Evolutionary conservation across 2,888 invertebrate genomes (phyloP).

Genomic region (Macrosoma leucophasiata): DNA sequence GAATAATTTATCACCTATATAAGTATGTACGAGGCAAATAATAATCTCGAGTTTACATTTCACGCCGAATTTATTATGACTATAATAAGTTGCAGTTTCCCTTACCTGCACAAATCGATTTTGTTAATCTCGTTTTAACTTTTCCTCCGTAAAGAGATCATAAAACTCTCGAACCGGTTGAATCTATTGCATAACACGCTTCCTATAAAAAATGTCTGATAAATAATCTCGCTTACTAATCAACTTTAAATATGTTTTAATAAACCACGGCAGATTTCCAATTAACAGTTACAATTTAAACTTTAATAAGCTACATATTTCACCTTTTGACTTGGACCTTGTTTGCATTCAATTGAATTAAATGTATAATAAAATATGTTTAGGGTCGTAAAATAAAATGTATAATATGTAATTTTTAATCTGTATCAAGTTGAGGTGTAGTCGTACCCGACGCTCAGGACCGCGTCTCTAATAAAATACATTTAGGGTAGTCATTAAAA

Average conservation of each 20-base stretch:
- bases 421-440: conserved; percentile 48
- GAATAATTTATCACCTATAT: conserved; percentile 36
- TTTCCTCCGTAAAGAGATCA: no score
- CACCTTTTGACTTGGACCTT: conserved; percentile 50
- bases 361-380: conserved; percentile 56
- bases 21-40: no score
- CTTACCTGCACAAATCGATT: no score
- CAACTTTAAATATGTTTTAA: no score
- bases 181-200: no score
- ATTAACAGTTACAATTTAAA: conserved; percentile 44
- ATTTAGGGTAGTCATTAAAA: conserved; percentile 64
- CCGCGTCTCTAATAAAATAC: conserved; percentile 59
- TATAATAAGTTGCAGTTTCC: no score
- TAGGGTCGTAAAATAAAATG: conserved; percentile 52
- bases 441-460: conserved; percentile 36
- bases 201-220: conserved; percentile 11
- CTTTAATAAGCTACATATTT: conserved; percentile 45
- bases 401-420: conserved; percentile 62
- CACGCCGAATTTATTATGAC: no score
- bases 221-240: conserved; percentile 18
- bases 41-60: conserved; percentile 23
- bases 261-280: no score
- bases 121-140: no score
- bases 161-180: no score
- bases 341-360: conserved; percentile 69